Evolutionary conservation across 2,888 invertebrate species (phyloP).

Genomic region (Eristalis intricaria): DNA sequence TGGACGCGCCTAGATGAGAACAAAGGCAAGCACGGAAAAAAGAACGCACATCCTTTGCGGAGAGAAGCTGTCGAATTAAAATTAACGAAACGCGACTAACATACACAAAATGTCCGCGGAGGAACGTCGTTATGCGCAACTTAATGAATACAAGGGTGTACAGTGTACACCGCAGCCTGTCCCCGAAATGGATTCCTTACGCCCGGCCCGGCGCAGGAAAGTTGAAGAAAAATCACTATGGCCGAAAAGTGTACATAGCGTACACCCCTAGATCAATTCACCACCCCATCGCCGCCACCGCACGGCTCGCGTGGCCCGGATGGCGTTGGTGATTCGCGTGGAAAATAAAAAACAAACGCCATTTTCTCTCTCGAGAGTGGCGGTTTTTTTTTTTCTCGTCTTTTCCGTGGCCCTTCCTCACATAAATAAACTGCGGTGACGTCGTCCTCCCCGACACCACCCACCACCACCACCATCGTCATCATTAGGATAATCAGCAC

Average conservation of each 20-base stretch:
- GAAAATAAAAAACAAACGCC: constrained; percentile 64
- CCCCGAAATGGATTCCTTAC: constrained; percentile 16
- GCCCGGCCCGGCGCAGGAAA: constrained; percentile 21
- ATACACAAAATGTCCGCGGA: constrained; percentile 61
- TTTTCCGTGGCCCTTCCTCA: constrained; percentile 24
- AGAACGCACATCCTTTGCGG: constrained; percentile 12
- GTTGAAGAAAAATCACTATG: constrained; percentile 60
- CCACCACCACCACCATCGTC: neutral
- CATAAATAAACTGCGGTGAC: constrained; percentile 59
- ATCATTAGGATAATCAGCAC: constrained; percentile 53
- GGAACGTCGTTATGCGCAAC: constrained; percentile 59
- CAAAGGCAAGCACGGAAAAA: neutral
- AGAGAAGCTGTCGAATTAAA: constrained; percentile 42
- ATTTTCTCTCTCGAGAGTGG: constrained; percentile 34
- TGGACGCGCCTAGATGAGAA: neutral
- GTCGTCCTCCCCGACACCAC: constrained; percentile 19
- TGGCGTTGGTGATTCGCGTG: constrained; percentile 24
- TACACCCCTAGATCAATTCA: constrained; percentile 50
- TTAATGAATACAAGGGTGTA: constrained; percentile 25
- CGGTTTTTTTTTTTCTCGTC: constrained; percentile 28
- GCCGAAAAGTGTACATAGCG: constrained; percentile 30
- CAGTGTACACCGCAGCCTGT: neutral
- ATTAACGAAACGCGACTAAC: constrained; percentile 60
- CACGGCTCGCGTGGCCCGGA: neutral
- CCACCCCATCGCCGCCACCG: neutral